These are phyloP conservation scores for Iphiclides podalirius DNA, from an alignment of 2,888 invertebrate species.

Conservation along the genomic window DNA sequence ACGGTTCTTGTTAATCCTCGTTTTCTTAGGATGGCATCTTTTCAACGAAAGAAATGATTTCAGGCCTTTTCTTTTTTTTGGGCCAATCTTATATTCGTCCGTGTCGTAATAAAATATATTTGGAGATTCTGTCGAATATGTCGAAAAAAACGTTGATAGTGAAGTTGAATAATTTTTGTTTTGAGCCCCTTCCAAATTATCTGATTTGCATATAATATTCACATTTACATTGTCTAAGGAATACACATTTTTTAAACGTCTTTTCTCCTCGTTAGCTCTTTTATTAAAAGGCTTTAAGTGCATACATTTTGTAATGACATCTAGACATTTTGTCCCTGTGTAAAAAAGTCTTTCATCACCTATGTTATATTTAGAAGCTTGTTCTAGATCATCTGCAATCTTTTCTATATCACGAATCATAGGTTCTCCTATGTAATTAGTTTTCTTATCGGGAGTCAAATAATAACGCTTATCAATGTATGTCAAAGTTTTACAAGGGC, in stretches of 20 bases:
- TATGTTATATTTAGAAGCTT: conserved; percentile 29
- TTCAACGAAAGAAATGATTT: conserved; percentile 33
- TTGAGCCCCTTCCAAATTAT: conserved; percentile 19
- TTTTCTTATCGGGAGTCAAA: conserved; percentile 17
- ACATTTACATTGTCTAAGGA: conserved; percentile 58
- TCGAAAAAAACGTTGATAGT: conserved; percentile 1
- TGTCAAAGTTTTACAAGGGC: conserved; percentile 48
- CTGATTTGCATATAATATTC: conserved; percentile 53
- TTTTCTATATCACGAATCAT: conserved; percentile 24
- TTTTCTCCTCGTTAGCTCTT: conserved; percentile 22
- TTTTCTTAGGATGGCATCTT: conserved; percentile 23
- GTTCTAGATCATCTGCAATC: conserved; percentile 39
- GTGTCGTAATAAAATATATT: conserved; percentile 23
- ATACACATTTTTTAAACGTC: conserved; percentile 39
- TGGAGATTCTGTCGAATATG: conserved; percentile 8
- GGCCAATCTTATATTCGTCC: conserved; percentile 21
- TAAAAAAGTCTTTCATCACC: conserved; percentile 34
- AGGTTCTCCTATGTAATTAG: conserved; percentile 11
- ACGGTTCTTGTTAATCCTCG: conserved; percentile 31
- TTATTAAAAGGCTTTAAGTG: conserved; percentile 24
- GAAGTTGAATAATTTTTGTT: conserved; percentile 4
- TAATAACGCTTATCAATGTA: conserved; percentile 48
- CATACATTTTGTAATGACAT: conserved; percentile 35
- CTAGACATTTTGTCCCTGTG: conserved; percentile 34
- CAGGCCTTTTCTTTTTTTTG: conserved; percentile 31